Conservation (phyloP, 1,140 invertebrate species). For the Eupeodes corollae region DNA sequence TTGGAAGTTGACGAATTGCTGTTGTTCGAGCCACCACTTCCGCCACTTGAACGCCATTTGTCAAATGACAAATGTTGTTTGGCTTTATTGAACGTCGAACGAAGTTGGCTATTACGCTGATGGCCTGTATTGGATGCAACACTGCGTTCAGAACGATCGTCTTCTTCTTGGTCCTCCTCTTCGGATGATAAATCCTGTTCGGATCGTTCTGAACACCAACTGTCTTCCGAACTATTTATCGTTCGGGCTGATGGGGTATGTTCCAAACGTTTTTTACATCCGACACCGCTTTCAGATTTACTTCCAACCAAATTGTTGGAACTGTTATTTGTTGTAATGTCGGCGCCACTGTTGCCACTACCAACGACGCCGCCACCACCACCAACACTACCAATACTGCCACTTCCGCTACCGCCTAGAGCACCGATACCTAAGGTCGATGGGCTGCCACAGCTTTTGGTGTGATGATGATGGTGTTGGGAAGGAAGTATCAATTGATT, state of each 20-base stretch:
- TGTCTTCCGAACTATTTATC: constrained; percentile 9
- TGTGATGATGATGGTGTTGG: constrained; percentile 12
- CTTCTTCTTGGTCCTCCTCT: neutral
- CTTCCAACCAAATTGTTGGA: neutral
- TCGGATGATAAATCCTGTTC: constrained; percentile 7
- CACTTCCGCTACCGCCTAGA: constrained; percentile 23
- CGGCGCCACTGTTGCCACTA: constrained; percentile 15
- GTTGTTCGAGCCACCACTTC: neutral
- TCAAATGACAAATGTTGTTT: constrained; percentile 38
- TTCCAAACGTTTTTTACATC: constrained; percentile 9
- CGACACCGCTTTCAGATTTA: neutral
- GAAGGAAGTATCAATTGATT: constrained; percentile 10
- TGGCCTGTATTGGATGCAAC: constrained; percentile 2
- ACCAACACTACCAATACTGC: constrained; percentile 35
- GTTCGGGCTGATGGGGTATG: constrained; percentile 8
- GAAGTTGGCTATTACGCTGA: constrained; percentile 36
- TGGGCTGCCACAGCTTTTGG: constrained; percentile 9
- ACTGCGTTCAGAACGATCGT: neutral
- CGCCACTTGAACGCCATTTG: constrained; percentile 34
- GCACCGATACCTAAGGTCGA: neutral
- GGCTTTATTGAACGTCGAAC: constrained; percentile 36
- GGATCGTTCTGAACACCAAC: constrained; percentile 12
- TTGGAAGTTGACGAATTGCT: neutral
- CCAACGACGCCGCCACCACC: constrained; percentile 31
- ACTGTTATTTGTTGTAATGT: constrained; percentile 5